These are phyloP conservation scores for Drosophila meridiana DNA, from an alignment of 2,888 invertebrate species.

Conservation along the genomic window DNA sequence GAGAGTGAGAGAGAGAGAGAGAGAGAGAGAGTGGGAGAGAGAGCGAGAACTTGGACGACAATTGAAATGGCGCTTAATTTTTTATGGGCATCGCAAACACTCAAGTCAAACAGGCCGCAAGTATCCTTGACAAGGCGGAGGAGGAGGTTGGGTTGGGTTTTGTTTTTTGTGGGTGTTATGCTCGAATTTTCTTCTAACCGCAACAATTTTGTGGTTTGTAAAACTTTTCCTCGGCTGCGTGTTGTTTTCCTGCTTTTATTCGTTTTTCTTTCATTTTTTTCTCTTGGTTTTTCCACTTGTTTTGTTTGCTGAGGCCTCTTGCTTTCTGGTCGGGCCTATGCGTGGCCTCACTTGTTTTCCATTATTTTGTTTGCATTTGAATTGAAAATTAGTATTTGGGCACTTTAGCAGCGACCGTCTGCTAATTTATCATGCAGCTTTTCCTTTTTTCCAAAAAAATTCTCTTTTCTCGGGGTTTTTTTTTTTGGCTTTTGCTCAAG, in stretches of 20 bases:
- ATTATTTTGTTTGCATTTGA: conserved; percentile 81
- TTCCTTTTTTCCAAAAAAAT: conserved; percentile 31
- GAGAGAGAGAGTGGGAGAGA: background rate
- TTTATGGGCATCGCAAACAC: conserved; percentile 78
- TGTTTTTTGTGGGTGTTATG: conserved; percentile 27
- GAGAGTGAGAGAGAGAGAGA: background rate
- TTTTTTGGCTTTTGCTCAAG: conserved; percentile 39
- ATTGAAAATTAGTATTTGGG: conserved; percentile 80
- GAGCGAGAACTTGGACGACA: conserved; percentile 51
- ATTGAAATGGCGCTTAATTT: conserved; percentile 79
- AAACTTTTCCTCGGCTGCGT: conserved; percentile 67
- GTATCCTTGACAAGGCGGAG: conserved; percentile 67
- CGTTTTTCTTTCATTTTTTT: conserved; percentile 7
- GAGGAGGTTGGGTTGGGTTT: conserved; percentile 29
- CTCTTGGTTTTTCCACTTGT: conserved; percentile 17
- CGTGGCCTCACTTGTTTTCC: conserved; percentile 66
- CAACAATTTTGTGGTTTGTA: conserved; percentile 78
- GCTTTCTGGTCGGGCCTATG: conserved; percentile 39
- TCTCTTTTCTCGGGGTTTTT: conserved; percentile 15
- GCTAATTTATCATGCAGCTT: conserved; percentile 76
- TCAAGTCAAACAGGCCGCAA: conserved; percentile 69
- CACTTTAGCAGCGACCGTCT: conserved; percentile 63
- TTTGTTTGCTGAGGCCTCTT: conserved; percentile 63
- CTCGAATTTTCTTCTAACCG: conserved; percentile 63
- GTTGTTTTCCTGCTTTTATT: conserved; percentile 39